Conservation (phyloP, 1,140 invertebrate species). For the Ephestia elutella region DNA sequence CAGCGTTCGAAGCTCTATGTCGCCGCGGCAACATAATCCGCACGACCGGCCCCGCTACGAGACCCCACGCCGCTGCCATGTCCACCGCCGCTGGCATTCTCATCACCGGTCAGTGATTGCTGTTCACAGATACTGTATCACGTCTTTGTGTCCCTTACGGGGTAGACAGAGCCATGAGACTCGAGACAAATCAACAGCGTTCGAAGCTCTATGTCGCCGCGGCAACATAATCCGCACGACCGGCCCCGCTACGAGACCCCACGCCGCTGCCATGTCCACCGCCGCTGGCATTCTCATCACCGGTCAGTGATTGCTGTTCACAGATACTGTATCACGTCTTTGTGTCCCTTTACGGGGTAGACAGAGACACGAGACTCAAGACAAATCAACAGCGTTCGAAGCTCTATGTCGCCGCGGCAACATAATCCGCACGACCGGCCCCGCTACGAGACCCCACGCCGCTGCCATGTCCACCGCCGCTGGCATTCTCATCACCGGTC, state of each 20-base stretch:
- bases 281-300: slow-evolving; percentile 69
- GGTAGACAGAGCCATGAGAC: no score
- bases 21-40: slow-evolving; percentile 57
- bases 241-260: slow-evolving; percentile 27
- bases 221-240: slow-evolving; percentile 48
- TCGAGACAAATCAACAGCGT: slow-evolving; percentile 35
- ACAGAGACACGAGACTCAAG: no score
- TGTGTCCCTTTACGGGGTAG: no score
- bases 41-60: slow-evolving; percentile 22
- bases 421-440: slow-evolving; percentile 42
- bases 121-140: no score
- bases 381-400: slow-evolving; percentile 43
- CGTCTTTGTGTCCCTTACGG: no score
- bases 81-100: slow-evolving; percentile 64
- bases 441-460: slow-evolving; percentile 32
- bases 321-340: no score
- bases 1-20: slow-evolving; percentile 50
- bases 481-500: slow-evolving; percentile 69
- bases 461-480: slow-evolving; percentile 56
- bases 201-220: slow-evolving; percentile 53
- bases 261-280: slow-evolving; percentile 48
- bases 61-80: slow-evolving; percentile 43
- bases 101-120: slow-evolving; percentile 53
- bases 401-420: slow-evolving; percentile 51
- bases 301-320: slow-evolving; percentile 40